Base-by-base conservation (phyloP, 2,113 vertebrate species). In the Centropristis striata region DNA sequence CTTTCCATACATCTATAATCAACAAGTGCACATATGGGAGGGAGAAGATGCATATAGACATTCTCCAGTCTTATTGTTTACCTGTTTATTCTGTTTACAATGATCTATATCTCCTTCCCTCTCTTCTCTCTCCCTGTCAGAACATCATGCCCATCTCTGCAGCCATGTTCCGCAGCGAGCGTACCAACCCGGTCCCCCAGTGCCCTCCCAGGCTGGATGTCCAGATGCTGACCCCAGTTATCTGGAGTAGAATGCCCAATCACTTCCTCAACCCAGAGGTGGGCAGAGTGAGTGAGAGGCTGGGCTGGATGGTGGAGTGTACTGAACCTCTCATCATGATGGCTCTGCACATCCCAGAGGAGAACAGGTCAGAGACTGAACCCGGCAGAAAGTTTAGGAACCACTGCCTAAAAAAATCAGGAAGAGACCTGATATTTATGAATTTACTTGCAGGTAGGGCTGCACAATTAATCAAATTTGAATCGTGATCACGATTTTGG, bases 131-230 rank as follows among this genome's bases (percentile, higher is more conserved):
- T 53, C 5, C 27, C 20, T 41, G 16, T 16, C 89, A 98, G 98
- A 99, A 99, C 88, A 98, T 99, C 93, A 98, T 99, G 97, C 98
- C 98, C 1, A 95, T 99, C 91, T 99, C 98, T 0, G 97, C 97
- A 0, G 98, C 97, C 78, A 98, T 99, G 97, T 99, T 99, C 90
- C 93, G 93, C 86, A 99, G 98, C 1, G 98, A 99, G 86, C 88
- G 94, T 28, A 97, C 89, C 59, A 99, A 99, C 89, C 88, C 97
- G 0, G 95, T 96, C 0, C 98, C 98, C 0, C 98, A 99, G 94
- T 97, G 97, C 54, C 98, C 98, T 0, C 98, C 97, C 0, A 88
- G 98, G 3, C 85, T 99, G 59, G 92, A 94, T 27, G 93, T 98
- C 72, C 97, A 99, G 88, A 92, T 96, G 90, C 91, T 99, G 73